Base-by-base conservation (phyloP, 2,888 invertebrate genomes). In the Seira sanloemensis region DNA sequence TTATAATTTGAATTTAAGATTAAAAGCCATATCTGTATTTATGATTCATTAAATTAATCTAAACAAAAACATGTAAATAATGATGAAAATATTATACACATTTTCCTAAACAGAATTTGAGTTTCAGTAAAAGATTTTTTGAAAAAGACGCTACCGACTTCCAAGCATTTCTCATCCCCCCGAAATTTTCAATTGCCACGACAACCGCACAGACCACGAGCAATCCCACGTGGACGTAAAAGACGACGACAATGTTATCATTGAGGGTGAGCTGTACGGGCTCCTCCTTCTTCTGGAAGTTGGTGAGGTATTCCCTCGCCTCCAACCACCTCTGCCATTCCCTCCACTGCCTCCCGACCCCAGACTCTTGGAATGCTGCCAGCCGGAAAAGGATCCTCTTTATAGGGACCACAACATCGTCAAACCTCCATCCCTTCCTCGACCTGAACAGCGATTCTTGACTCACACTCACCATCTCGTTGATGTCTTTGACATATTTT, bases 331-430 rank as follows among this genome's bases (percentile, higher is more conserved):
- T 58, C n/a, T 25, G 58, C 24, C n/a, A 58, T 0, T 54, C 18
- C 4, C 18, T 73, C 73, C 73, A 73, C 26, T 73, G 73, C 16
- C 26, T 73, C n/a, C 54, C 73, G 18, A 50, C n/a, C 16, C 50
- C 50, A 50, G 50, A 50, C 16, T 50, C 50, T 2, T 2, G 2
- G 1, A 50, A 2, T 18, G 16, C 50, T 12, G 62, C 0, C 18
- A 73, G 1, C 9, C 16, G 58, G 0, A 2, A 18, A 5, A 18
- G 18, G 0, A 73, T 16, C 5, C 0, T 9, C 0, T 58, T 12
- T 0, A 58, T 25, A 1, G 58, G 26, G 0, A 26, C 24, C 9
- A 1, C 9, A 4, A 73, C 25, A n/a, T 73, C 1, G 18, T 1
- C n/a, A 7, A 73, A 58, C 1, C 25, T 18, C 58, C 58, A 73